Conservation (phyloP, 2,888 invertebrate genomes). For the Thera obeliscata region DNA sequence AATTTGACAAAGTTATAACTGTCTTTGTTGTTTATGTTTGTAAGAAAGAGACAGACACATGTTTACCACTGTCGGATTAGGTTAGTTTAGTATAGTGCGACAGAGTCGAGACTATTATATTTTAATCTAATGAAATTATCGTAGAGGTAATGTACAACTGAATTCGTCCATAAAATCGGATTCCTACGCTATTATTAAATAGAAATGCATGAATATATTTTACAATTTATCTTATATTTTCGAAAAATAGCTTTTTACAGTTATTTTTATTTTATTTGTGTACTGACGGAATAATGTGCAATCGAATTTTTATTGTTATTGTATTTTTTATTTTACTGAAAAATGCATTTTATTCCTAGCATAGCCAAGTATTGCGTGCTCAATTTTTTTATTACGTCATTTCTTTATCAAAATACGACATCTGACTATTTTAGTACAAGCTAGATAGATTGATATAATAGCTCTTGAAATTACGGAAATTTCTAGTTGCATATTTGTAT, state of each 20-base stretch:
- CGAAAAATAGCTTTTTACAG: neutral
- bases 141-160: neutral
- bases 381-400: slow-evolving; percentile 51
- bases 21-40: no score
- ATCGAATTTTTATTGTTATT: slow-evolving; percentile 10
- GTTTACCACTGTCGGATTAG: no score
- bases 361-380: slow-evolving; percentile 59
- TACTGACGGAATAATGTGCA: slow-evolving; percentile 17
- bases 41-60: no score
- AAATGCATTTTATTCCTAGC: slow-evolving; percentile 56
- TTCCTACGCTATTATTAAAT: neutral
- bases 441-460: neutral
- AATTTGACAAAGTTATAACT: no score
- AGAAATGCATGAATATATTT: slow-evolving; percentile 1
- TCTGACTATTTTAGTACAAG: slow-evolving; percentile 3
- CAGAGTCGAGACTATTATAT: neutral
- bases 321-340: slow-evolving; percentile 13
- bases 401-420: neutral
- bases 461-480: neutral
- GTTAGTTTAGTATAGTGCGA: no score
- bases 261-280: slow-evolving; percentile 2
- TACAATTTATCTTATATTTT: neutral
- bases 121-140: neutral
- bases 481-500: neutral
- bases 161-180: neutral